A percentile compares a stretch with the other conserved stretches of the same genome.
Conservation (phyloP, 1,140 invertebrate species). For the Spodoptera litura region DNA sequence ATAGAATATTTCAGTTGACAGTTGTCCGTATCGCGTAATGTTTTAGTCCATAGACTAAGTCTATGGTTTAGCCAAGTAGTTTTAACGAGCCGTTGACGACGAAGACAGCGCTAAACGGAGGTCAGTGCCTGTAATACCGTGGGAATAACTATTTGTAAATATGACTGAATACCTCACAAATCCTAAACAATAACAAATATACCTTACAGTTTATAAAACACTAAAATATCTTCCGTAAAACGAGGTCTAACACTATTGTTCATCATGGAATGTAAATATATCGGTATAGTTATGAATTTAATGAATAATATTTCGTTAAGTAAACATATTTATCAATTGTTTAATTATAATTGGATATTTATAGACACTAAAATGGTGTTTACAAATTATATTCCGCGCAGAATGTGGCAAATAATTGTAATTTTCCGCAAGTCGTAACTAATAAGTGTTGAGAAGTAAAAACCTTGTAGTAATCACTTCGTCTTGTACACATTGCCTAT, state of each 20-base stretch:
- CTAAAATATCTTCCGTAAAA: no score
- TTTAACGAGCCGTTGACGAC: slow-evolving; percentile 46
- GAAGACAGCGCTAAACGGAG: slow-evolving; percentile 83
- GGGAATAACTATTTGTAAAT: slow-evolving; percentile 66
- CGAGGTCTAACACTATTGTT: no score
- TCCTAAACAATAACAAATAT: not conserved
- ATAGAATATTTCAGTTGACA: slow-evolving; percentile 76
- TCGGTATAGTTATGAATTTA: no score
- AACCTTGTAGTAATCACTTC: slow-evolving; percentile 24
- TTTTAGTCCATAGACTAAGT: slow-evolving; percentile 6
- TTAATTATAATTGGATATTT: no score
- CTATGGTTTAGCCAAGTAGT: not conserved
- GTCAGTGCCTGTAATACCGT: slow-evolving; percentile 71
- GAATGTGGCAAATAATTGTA: slow-evolving; percentile 1
- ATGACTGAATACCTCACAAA: not conserved
- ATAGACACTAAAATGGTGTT: no score
- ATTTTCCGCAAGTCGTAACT: slow-evolving; percentile 9
- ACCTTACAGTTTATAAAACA: no score
- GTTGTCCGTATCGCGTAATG: slow-evolving; percentile 58
- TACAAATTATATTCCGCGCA: not conserved
- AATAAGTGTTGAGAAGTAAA: not conserved
- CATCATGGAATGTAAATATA: no score
- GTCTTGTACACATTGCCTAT: not conserved
- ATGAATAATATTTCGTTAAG: no score
- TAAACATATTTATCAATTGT: no score